These are phyloP conservation scores for Hyphantria cunea DNA, from an alignment of 1,140 invertebrate genomes.

Conservation along the genomic window DNA sequence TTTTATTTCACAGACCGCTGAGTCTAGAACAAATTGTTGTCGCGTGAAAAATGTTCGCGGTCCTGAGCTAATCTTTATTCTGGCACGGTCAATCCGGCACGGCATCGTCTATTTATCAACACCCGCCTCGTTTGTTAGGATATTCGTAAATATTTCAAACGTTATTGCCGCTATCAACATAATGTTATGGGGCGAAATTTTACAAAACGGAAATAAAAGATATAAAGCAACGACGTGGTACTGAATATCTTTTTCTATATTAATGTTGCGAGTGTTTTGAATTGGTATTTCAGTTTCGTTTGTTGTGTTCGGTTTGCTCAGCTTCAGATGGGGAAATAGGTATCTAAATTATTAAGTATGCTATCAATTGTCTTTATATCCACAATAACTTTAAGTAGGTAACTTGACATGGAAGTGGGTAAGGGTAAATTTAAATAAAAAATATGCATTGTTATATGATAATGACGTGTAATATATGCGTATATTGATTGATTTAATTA, in stretches of 20 bases:
- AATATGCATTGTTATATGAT: too few relatives aligned
- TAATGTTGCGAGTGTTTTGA: constrained; percentile 61
- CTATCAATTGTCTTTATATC: constrained; percentile 1
- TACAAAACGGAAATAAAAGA: constrained; percentile 78
- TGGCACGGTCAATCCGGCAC: constrained; percentile 66
- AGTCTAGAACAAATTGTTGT: constrained; percentile 36
- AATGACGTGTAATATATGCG: too few relatives aligned
- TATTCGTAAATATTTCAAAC: constrained; percentile 79
- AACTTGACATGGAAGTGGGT: not conserved
- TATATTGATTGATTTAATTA: too few relatives aligned
- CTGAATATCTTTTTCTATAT: constrained; percentile 52
- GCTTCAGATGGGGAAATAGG: not conserved
- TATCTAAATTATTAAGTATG: constrained; percentile 3
- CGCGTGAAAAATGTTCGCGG: constrained; percentile 48
- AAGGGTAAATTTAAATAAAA: not conserved
- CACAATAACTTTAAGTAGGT: not conserved
- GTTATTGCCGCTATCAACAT: constrained; percentile 78
- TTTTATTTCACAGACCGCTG: constrained; percentile 25
- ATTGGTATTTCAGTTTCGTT: constrained; percentile 29
- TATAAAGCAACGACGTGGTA: constrained; percentile 66
- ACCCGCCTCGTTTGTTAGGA: constrained; percentile 66
- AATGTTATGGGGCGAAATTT: constrained; percentile 79
- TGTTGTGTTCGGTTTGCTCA: constrained; percentile 11
- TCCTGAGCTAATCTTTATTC: constrained; percentile 55
- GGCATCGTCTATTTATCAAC: constrained; percentile 70